Evolutionary conservation across 1,140 invertebrate genomes (phyloP).

Genomic region (Brachystomella parvula): DNA sequence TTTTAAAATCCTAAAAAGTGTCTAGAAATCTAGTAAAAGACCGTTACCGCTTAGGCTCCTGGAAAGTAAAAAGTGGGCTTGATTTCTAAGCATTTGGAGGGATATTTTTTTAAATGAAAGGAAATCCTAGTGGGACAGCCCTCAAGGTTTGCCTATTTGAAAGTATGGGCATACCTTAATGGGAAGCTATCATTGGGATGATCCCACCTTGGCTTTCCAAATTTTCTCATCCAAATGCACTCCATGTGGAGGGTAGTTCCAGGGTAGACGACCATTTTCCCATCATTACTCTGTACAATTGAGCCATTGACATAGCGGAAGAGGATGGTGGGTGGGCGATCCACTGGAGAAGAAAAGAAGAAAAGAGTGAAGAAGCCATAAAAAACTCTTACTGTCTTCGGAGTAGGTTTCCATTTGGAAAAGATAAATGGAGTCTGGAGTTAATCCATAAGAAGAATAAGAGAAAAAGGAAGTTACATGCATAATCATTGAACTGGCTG

Average conservation of each 20-base stretch:
- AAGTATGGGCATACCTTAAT: neutral
- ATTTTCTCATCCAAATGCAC: constrained; percentile 72
- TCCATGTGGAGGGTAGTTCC: constrained; percentile 77
- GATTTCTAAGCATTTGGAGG: neutral
- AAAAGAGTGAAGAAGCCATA: constrained; percentile 9
- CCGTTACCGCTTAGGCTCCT: neutral
- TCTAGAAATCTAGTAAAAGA: neutral
- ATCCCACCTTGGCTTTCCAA: constrained; percentile 74
- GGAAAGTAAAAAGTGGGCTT: neutral
- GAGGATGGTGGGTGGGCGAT: constrained; percentile 74
- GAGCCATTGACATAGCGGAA: constrained; percentile 70
- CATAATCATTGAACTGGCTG: constrained; percentile 76
- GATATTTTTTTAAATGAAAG: neutral
- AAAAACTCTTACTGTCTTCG: constrained; percentile 12
- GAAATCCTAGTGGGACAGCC: neutral
- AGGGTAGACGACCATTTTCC: constrained; percentile 72
- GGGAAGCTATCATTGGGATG: constrained; percentile 10
- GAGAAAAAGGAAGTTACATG: constrained; percentile 50
- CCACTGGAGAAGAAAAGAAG: constrained; percentile 50
- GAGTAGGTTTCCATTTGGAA: neutral
- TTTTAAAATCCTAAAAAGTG: no score
- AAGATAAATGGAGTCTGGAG: neutral
- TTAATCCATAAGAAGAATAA: neutral
- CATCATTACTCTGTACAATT: constrained; percentile 76
- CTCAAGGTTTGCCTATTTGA: no score